A percentile compares a stretch with the other conserved stretches of the same genome.
These are phyloP conservation scores for Leptinotarsa lineolata DNA, from an alignment of 1,140 invertebrate species.

Conservation along the genomic window DNA sequence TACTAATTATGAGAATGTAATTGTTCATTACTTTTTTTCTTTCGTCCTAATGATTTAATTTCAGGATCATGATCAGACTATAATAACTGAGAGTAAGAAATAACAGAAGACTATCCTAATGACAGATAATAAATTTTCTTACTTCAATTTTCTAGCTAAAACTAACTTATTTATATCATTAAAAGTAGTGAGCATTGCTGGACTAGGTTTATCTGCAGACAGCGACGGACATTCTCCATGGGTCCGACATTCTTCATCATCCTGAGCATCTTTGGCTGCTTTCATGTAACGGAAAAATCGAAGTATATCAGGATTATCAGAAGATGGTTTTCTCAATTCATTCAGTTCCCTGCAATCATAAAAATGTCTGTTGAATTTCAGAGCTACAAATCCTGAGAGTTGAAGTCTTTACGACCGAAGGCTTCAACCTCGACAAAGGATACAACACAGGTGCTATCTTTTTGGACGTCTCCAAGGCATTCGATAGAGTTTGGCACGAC, in stretches of 20 bases:
- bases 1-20: too few relatives aligned
- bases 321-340: constrained; percentile 77
- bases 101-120: background rate
- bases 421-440: too few relatives aligned
- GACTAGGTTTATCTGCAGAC: constrained; percentile 63
- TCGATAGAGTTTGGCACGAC: too few relatives aligned
- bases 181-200: constrained; percentile 82
- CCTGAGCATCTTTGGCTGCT: constrained; percentile 83
- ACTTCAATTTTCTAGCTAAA: constrained; percentile 65
- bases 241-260: constrained; percentile 69
- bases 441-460: too few relatives aligned
- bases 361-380: constrained; percentile 11
- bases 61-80: too few relatives aligned
- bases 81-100: too few relatives aligned
- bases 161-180: constrained; percentile 86
- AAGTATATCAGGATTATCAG: constrained; percentile 81
- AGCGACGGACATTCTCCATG: constrained; percentile 63
- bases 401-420: too few relatives aligned
- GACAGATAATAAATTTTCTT: background rate
- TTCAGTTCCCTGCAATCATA: constrained; percentile 73
- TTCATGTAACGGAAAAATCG: constrained; percentile 88
- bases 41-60: too few relatives aligned
- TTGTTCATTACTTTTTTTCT: too few relatives aligned
- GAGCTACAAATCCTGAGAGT: too few relatives aligned
- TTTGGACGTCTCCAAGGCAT: too few relatives aligned